Conservation (phyloP, 2,888 invertebrate species). For the Xylocampa areola region DNA sequence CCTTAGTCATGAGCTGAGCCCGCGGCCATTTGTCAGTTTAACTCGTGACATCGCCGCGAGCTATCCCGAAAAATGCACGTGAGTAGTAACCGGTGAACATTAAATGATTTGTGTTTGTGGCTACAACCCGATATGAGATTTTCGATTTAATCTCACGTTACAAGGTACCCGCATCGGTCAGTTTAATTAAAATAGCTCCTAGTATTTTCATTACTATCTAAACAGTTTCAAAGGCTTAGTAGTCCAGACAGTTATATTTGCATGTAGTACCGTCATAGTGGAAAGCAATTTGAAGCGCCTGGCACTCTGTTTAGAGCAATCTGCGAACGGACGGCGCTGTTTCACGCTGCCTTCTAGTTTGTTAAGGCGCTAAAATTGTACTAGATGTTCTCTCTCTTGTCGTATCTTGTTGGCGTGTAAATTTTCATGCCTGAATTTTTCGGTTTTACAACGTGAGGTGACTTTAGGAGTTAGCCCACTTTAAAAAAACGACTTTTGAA, state of each 20-base stretch:
- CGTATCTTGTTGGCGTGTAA: neutral
- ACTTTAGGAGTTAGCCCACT: too few species aligned
- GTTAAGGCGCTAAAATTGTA: slow-evolving; percentile 36
- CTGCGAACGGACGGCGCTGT: slow-evolving; percentile 52
- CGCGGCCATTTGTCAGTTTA: too few species aligned
- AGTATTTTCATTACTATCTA: slow-evolving; percentile 20
- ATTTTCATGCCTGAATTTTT: neutral
- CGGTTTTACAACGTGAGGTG: neutral
- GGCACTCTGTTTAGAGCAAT: slow-evolving; percentile 60
- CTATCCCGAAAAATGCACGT: too few species aligned
- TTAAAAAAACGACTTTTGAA: too few species aligned
- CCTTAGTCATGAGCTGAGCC: too few species aligned
- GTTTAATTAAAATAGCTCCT: slow-evolving; percentile 17
- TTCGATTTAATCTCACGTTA: neutral
- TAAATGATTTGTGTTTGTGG: too few species aligned
- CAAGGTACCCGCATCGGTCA: neutral
- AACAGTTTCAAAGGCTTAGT: slow-evolving; percentile 36
- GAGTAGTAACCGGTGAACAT: too few species aligned
- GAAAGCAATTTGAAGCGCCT: slow-evolving; percentile 65
- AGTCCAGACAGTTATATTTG: slow-evolving; percentile 38
- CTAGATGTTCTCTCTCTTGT: slow-evolving; percentile 26
- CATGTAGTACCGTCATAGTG: slow-evolving; percentile 41
- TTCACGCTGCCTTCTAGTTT: slow-evolving; percentile 37
- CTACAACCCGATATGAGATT: too few species aligned
- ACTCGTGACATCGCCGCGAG: too few species aligned